Conservation (phyloP, 2,113 vertebrate species). For the Argyrosomus japonicus region DNA sequence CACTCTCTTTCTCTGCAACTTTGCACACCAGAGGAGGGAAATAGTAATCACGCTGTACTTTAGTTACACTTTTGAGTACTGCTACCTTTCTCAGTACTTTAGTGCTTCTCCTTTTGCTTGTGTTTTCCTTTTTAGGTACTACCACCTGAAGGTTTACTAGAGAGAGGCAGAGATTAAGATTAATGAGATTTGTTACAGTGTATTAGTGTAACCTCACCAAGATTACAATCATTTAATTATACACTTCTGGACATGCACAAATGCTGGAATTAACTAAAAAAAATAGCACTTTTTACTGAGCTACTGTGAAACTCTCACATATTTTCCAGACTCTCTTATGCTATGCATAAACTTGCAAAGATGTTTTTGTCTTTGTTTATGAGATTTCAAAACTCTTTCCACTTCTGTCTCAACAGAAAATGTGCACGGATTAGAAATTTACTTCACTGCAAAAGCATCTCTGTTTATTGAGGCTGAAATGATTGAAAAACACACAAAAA, state of each 20-base stretch:
- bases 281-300: background rate
- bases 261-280: background rate
- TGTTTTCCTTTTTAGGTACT: constrained; percentile 16
- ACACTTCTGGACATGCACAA: background rate
- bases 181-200: background rate
- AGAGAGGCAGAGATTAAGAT: background rate
- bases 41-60: background rate
- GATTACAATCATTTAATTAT: background rate
- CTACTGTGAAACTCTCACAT: background rate
- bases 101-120: background rate
- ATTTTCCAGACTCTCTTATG: background rate
- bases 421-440: background rate
- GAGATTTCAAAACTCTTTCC: background rate
- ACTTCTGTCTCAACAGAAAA: background rate
- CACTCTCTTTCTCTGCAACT: constrained; percentile 26
- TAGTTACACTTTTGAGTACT: constrained; percentile 4
- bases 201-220: background rate
- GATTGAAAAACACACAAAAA: constrained; percentile 17
- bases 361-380: constrained; percentile 4
- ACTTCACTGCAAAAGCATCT: background rate
- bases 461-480: background rate
- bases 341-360: background rate
- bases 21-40: background rate
- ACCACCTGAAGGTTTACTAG: background rate
- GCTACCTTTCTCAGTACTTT: background rate